These are phyloP conservation scores for Ochropleura leucogaster DNA, from an alignment of 2,888 invertebrate species.

Conservation along the genomic window DNA sequence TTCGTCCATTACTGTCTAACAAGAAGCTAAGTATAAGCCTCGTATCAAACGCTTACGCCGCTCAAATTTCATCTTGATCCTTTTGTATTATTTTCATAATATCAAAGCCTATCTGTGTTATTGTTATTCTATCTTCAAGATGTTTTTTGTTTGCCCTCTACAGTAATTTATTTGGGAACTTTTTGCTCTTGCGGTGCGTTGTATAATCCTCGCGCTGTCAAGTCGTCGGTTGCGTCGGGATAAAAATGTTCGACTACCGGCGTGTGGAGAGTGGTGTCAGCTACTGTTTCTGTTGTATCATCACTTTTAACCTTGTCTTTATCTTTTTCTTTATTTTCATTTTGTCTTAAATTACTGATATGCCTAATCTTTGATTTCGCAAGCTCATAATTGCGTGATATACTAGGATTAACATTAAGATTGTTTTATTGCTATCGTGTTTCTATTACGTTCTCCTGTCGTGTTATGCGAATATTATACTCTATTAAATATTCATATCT, in stretches of 20 bases:
- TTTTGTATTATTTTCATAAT: constrained; percentile 79
- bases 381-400: constrained; percentile 18
- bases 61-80: constrained; percentile 77
- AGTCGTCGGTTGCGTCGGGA: constrained; percentile 71
- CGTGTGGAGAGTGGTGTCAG: constrained; percentile 66
- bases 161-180: constrained; percentile 67
- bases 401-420: constrained; percentile 27
- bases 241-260: constrained; percentile 73
- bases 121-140: constrained; percentile 86
- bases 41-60: constrained; percentile 67
- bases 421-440: constrained; percentile 13
- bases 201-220: constrained; percentile 78
- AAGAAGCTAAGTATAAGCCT: constrained; percentile 34
- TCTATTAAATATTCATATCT: constrained; percentile 26
- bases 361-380: background rate
- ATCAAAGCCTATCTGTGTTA: constrained; percentile 77
- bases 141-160: constrained; percentile 69
- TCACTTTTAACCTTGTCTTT: constrained; percentile 33
- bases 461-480: constrained; percentile 28
- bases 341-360: background rate
- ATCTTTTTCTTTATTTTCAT: constrained; percentile 6
- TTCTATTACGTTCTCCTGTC: constrained; percentile 32
- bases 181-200: constrained; percentile 67
- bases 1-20: constrained; percentile 34
- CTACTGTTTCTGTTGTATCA: constrained; percentile 65